Evolutionary conservation across 2,113 vertebrate species (phyloP).

Genomic region (Panurus biarmicus): DNA sequence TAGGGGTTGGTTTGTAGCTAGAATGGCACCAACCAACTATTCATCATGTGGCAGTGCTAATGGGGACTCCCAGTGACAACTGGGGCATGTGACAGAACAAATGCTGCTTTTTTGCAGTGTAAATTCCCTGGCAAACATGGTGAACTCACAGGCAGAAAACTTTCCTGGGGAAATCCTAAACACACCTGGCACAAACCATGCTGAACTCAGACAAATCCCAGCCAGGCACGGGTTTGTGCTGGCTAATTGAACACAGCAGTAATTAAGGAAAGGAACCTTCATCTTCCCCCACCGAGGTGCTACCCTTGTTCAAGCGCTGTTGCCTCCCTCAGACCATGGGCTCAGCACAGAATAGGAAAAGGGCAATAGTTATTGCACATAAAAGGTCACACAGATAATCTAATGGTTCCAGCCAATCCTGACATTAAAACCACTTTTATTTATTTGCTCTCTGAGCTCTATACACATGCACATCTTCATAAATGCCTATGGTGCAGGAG

Average conservation of each 20-base stretch:
- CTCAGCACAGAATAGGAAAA: neutral
- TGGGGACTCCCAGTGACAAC: neutral
- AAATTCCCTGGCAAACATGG: neutral
- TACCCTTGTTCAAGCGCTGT: neutral
- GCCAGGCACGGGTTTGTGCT: neutral
- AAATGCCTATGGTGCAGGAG: neutral
- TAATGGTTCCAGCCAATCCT: neutral
- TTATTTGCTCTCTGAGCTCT: neutral
- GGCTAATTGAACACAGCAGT: neutral
- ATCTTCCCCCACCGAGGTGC: neutral
- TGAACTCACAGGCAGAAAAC: neutral
- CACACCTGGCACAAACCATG: neutral
- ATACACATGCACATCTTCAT: neutral
- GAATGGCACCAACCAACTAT: neutral
- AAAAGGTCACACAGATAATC: conserved; percentile 15
- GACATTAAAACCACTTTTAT: neutral
- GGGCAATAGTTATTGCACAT: conserved; percentile 4
- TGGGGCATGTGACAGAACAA: neutral
- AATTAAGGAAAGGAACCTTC: neutral
- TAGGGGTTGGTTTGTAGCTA: neutral
- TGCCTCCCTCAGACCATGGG: neutral
- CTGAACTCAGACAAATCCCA: neutral
- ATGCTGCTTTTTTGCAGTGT: accelerated
- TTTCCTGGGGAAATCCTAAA: neutral
- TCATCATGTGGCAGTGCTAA: neutral